Evolutionary conservation across 2,797 vertebrate species (phyloP), one percentile per base, ranked within the genome.

Genomic region (Gobionotothen gibberifrons): DNA sequence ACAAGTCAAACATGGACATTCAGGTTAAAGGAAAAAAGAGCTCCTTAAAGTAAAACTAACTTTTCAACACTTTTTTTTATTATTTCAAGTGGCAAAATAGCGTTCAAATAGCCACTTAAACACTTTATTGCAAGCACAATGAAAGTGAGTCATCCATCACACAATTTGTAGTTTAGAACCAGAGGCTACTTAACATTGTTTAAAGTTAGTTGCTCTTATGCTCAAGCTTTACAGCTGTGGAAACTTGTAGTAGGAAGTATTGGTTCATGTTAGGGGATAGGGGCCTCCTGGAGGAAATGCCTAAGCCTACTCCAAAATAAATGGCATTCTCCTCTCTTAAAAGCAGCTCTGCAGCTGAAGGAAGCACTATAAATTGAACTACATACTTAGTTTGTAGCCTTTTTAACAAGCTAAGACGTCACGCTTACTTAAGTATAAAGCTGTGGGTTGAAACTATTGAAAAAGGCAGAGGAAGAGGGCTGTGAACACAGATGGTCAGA

Each of bases 241-340:
- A 36, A 53, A 54, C 22, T 65, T 52, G 13, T 21, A 39, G 56
- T 65, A 36, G 76, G 59, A 80, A 76, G 68, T 76, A 69, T 63
- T 64, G 26, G 57, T 83, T 77, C 58, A 46, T 22, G 65, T 79
- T 36, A n/a, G 67, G 76, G 61, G 61, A 78, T 61, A 22, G 60
- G 74, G 87, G 84, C 80, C 69, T 82, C 76, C 73, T 69, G 53
- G 72, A 91, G 83, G 86, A 90, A 89, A 86, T 82, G 1, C 82
- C 79, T 84, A 48, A 56, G 72, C 26, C 66, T 76, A 56, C 68
- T 83, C 57, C 14, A 56, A 54, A 70, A 78, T 9, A 84, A 79
- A 70, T n/a, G 0, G 2, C 10, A 39, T 59, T 40, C 61, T 68
- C 47, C 19, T 32, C 47, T 57, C 17, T 69, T 64, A 32, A 76